Evolutionary conservation across 2,113 vertebrate genomes (phyloP).

Genomic region (Pelvicachromis taeniatus): DNA sequence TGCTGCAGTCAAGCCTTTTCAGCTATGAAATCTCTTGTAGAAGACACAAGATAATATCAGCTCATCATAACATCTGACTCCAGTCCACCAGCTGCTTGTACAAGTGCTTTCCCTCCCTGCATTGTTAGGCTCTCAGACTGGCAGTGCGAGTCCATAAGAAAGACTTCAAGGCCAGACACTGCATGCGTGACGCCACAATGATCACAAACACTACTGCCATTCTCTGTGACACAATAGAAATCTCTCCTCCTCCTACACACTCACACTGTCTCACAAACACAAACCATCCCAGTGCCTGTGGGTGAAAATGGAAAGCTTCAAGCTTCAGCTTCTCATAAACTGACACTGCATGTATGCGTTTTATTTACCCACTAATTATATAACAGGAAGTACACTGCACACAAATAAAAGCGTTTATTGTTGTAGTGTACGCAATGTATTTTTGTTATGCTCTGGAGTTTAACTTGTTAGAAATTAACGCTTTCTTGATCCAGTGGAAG

Average conservation of each 20-base stretch:
- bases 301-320: slow-evolving; percentile 9
- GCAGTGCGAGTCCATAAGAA: slow-evolving; percentile 36
- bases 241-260: neutral
- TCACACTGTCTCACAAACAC: neutral
- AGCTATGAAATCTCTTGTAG: slow-evolving; percentile 24
- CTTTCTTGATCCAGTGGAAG: neutral
- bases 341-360: neutral
- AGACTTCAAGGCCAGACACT: slow-evolving; percentile 51
- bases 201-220: slow-evolving; percentile 40
- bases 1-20: neutral
- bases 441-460: neutral
- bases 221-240: slow-evolving; percentile 46
- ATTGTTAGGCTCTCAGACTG: slow-evolving; percentile 15
- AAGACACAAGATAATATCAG: slow-evolving; percentile 42
- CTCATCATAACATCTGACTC: slow-evolving; percentile 47
- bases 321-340: slow-evolving; percentile 24
- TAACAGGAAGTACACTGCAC: neutral
- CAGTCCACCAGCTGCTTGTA: slow-evolving; percentile 44
- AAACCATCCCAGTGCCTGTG: neutral
- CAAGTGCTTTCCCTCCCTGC: slow-evolving; percentile 28
- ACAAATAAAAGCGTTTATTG: neutral
- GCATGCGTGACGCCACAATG: slow-evolving; percentile 15
- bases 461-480: neutral
- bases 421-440: neutral
- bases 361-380: neutral